Evolutionary conservation across 2,797 vertebrate species (phyloP).

Genomic region (Trematocara caparti): DNA sequence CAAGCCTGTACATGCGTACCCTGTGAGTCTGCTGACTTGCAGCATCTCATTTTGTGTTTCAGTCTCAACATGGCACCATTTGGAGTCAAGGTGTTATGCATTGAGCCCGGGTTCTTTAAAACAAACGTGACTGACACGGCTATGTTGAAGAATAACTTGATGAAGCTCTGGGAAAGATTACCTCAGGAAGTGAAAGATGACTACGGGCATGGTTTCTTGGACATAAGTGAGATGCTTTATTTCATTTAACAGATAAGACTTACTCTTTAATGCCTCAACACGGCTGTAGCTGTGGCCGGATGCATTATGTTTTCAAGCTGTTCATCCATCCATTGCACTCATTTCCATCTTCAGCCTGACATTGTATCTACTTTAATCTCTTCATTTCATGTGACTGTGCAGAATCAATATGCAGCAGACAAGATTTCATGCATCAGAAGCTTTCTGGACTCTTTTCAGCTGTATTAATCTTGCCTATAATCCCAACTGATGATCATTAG

Average conservation of each 20-base stretch:
- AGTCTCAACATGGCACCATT: slow-evolving; percentile 65
- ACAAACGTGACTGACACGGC: slow-evolving; percentile 57
- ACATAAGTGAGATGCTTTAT: slow-evolving; percentile 39
- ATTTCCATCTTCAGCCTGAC: background rate
- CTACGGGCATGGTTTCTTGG: slow-evolving; percentile 58
- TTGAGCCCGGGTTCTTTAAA: slow-evolving; percentile 78
- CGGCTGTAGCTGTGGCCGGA: background rate
- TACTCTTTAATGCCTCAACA: background rate
- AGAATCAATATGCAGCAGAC: background rate
- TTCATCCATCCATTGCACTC: background rate
- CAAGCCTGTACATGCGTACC: background rate
- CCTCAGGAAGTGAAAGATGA: slow-evolving; percentile 68
- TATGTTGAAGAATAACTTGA: background rate
- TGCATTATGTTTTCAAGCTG: background rate
- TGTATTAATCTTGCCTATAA: background rate
- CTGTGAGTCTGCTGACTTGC: background rate
- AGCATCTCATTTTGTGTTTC: slow-evolving; percentile 3
- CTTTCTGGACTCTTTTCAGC: background rate
- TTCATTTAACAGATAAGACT: background rate
- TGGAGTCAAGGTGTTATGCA: slow-evolving; percentile 71
- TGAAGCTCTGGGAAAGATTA: slow-evolving; percentile 62
- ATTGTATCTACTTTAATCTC: background rate
- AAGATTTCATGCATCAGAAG: background rate
- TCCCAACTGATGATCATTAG: background rate
- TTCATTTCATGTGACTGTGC: background rate